phyloP scores from a whole-genome alignment of 2,888 invertebrate genomes.

The Heliothis peltigera region DNA sequence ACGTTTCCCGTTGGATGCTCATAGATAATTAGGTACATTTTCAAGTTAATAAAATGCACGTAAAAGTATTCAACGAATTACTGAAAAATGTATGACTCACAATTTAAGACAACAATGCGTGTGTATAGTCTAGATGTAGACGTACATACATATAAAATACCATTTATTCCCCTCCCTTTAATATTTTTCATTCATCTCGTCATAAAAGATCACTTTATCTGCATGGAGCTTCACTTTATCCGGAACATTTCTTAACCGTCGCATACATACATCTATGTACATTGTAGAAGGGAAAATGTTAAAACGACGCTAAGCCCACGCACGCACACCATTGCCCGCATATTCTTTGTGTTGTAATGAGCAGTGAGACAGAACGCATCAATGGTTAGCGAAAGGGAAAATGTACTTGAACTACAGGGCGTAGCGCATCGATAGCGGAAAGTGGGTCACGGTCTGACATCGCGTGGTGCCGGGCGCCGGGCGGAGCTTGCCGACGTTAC shows the following conservation, averaged over 20 bases:
- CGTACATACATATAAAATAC: too few species aligned
- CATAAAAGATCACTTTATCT: neutral
- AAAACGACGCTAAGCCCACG: constrained; percentile 18
- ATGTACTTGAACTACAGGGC: constrained; percentile 78
- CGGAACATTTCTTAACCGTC: constrained; percentile 26
- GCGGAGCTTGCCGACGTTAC: constrained; percentile 45
- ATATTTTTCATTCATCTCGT: constrained; percentile 3
- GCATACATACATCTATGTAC: constrained; percentile 5
- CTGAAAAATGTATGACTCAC: too few species aligned
- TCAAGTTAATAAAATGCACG: too few species aligned
- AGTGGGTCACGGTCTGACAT: constrained; percentile 80
- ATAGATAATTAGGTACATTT: too few species aligned
- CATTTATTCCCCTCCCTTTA: neutral
- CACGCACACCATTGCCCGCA: constrained; percentile 37
- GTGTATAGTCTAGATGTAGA: too few species aligned
- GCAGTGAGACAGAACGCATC: constrained; percentile 64
- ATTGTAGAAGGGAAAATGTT: constrained; percentile 29
- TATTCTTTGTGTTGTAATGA: constrained; percentile 49
- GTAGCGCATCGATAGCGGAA: constrained; percentile 78
- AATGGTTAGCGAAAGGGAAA: constrained; percentile 78
- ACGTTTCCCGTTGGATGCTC: too few species aligned
- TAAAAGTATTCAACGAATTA: too few species aligned
- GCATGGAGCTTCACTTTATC: constrained; percentile 16
- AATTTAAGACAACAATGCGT: too few species aligned
- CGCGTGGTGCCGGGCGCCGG: constrained; percentile 65